Base-by-base conservation (phyloP, 2,888 invertebrate species). In the Augiades crinisus region DNA sequence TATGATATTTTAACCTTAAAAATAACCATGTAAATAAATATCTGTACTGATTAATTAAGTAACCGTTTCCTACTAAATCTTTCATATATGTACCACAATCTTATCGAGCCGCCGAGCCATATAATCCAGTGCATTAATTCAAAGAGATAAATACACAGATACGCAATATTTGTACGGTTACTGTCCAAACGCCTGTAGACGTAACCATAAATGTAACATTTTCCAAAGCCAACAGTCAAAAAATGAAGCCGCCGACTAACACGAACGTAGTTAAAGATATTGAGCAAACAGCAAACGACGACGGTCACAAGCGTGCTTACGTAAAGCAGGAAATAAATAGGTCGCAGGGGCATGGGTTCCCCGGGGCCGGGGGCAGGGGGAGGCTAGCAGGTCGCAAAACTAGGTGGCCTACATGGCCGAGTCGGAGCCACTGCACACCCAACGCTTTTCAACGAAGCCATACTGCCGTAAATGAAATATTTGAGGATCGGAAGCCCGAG, bases 361-460 rank as follows among this genome's bases (percentile, higher is more conserved):
- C 56, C 47, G 55, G 56, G 63, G 56, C 51, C 41, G 59, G 59
- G 54, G 56, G 56, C 49, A 30, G 40, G 41, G 43, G 36, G 41
- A 21, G 40, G 40, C 13, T 49, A 49, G 55, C 58, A 58, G 47
- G 54, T 56, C 50, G 46, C 40, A 56, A 60, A 80, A 81, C 74
- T 79, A 75, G 83, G 83, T 84, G 81, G 65, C 82, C 81, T 81
- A 82, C 72, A 77, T 82, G 49, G 24, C 67, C 65, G 66, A 68
- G 69, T 53, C 58, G 57, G n/a, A 30, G 47, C 58, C 58, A 61
- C 58, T 68, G 67, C 66, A 66, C 64, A 64, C 63, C 43, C 57
- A 34, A 41, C 45, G 49, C 49, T 68, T 75, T 72, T 70, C 68
- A 70, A 64, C 62, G 64, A 60, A 63, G 56, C 61, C 61, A 57